Base-by-base conservation (phyloP, 2,888 invertebrate species). In the Autographa gamma region DNA sequence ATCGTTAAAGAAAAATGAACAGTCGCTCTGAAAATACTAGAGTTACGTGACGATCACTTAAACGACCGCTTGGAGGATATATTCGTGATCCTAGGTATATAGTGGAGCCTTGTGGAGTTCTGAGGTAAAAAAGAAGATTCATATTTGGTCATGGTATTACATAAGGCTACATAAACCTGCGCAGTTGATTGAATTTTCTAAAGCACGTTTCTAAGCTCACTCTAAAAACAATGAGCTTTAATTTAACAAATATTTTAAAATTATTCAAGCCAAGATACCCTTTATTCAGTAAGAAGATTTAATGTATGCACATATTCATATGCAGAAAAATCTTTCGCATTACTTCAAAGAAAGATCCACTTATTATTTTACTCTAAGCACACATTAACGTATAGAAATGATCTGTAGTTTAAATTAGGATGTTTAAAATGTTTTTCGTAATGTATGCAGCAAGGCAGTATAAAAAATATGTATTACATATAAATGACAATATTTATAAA, bases 1-100 rank as follows among this genome's bases (percentile, higher is more conserved):
- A 34, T 68, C 60, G 56, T 69, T 66, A 66, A 76, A 52, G 66
- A 14, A 8, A n/a, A n/a, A 38, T 19, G 14, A 25, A 54, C 54
- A n/a, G 52, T 32, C 62, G 8, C 64, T 54, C 19, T 62, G 34
- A 66, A 56, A 69, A 60, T 14, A 56, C 54, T 56, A 56, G 19
- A 56, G 25, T 14, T 56, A 25, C 19, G 54, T 56, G 54, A 56
- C 25, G 54, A 25, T 56, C 25, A 25, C 11, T 11, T 56, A 19
- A 56, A 56, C 54, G 19, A 25, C 54, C 5, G 14, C 19, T 19
- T 56, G 54, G 19, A 25, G 54, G 25, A 25, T 13, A 56, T 56
- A 14, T 3, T 43, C 16, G 43, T 43, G 43, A 16, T 14, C 14
- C 43, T 43, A 43, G 43, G 43, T 43, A 16, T 43, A 8, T n/a